Evolutionary conservation across 92 coral and sea anemone species (phyloP).

Genomic region (Scolanthus callimorphus): DNA sequence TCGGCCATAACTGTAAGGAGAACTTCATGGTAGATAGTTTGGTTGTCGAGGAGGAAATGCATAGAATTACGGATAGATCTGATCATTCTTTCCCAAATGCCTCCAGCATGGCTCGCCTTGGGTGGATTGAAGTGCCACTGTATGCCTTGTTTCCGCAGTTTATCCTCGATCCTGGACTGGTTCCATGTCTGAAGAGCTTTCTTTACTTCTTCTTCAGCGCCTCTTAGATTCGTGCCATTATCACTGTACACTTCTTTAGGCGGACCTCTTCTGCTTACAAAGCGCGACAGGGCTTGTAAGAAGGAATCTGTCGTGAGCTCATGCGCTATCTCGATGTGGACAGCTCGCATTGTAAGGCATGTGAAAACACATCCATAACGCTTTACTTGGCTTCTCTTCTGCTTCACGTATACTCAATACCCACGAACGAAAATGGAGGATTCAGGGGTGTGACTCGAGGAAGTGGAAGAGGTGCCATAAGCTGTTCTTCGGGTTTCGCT

Average conservation of each 20-base stretch:
- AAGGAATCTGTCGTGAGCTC: background rate
- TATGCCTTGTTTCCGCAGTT: background rate
- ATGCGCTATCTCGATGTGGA: no score
- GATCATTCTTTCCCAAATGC: background rate
- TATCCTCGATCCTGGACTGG: background rate
- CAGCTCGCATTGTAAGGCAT: no score
- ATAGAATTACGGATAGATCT: background rate
- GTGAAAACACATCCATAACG: no score
- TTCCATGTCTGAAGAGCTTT: background rate
- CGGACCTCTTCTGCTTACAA: background rate
- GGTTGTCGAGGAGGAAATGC: no score
- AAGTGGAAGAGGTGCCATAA: no score
- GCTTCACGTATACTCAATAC: no score
- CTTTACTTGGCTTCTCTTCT: no score
- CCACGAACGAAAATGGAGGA: no score
- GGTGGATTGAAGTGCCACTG: background rate
- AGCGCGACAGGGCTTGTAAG: background rate
- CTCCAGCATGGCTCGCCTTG: background rate
- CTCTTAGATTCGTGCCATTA: background rate
- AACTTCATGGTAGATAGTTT: no score
- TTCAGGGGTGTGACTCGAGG: no score
- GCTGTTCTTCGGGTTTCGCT: no score
- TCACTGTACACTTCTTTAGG: background rate
- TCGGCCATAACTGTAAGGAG: no score
- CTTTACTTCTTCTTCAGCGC: background rate